Base-by-base conservation (phyloP, 2,888 invertebrate genomes). In the Parapristionchus giblindavisi region DNA sequence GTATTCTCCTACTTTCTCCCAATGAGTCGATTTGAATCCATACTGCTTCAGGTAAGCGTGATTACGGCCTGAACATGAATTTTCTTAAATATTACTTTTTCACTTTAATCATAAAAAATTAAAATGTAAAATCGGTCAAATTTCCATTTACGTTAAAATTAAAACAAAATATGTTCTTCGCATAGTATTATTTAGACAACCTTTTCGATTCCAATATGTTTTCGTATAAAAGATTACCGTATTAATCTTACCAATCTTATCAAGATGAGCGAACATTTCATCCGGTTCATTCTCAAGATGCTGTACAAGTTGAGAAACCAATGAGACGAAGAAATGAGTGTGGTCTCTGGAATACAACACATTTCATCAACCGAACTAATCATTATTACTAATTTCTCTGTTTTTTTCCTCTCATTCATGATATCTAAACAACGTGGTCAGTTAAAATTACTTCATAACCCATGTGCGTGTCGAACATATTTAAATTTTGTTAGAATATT, bases 261-360 rank as follows among this genome's bases (percentile, higher is more conserved):
- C 85, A 65, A 86, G 76, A 72, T 86, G 86, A 3, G 78, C 84
- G 58, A 86, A 81, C 54, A 86, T 86, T 21, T 82, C 80, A 3
- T 78, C 77, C 0, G 86, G 84, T 36, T 81, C 81, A 43, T 77
- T 74, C 32, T 86, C 85, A n/a, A 86, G 77, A 71, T 77, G 79
- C 32, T 79, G 77, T 0, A 86, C 79, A 14, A 85, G 81, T 58
- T 85, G 85, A 0, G 84, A 85, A 24, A 86, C 81, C 1, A 86
- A 76, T 0, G 85, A 85, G 8, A 86, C 85, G 73, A 86, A 86
- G 76, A 86, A 86, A 76, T 85, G 86, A 11, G 84, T 85, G 76
- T 86, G 86, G 71, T 86, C 86, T 0, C 85, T 73, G 73, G 38
- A 32, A 32, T n/a, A 27, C 17, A n/a, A n/a, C n/a, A n/a, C n/a